Evolutionary conservation across 2,888 invertebrate species (phyloP).

Genomic region (Leucophora obtusa): DNA sequence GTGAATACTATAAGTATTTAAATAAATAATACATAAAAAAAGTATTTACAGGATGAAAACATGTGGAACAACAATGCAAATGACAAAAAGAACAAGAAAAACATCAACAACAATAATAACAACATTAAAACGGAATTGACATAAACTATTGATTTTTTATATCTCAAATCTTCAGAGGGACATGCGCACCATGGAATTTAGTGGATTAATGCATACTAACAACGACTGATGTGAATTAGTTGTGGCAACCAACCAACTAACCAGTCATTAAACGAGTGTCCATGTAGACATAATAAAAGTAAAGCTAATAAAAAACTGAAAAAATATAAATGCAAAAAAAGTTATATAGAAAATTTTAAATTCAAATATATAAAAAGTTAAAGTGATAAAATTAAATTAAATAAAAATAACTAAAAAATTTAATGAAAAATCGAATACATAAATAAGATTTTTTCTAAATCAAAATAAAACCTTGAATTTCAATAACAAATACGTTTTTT

Average conservation of each 20-base stretch:
- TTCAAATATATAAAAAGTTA: conserved; percentile 10
- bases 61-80: conserved; percentile 37
- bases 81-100: conserved; percentile 27
- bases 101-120: conserved; percentile 2
- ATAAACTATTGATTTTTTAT: conserved; percentile 62
- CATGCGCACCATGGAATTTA: conserved; percentile 44
- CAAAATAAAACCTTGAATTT: conserved; percentile 60
- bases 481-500: conserved; percentile 48
- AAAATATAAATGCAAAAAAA: not conserved
- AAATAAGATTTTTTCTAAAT: not conserved
- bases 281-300: conserved; percentile 40
- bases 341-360: not conserved
- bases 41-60: conserved; percentile 19
- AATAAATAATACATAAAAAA: conserved; percentile 11
- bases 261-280: conserved; percentile 51
- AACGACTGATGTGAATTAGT: conserved; percentile 34
- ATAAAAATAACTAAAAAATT: conserved; percentile 7
- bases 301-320: conserved; percentile 6
- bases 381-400: conserved; percentile 9
- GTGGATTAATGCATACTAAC: not conserved
- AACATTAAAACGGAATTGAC: conserved; percentile 41
- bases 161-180: conserved; percentile 21
- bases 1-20: conserved; percentile 15
- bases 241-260: conserved; percentile 33
- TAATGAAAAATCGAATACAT: conserved; percentile 4